Conservation (phyloP, 2,113 vertebrate species). For the Aplodontia rufa region DNA sequence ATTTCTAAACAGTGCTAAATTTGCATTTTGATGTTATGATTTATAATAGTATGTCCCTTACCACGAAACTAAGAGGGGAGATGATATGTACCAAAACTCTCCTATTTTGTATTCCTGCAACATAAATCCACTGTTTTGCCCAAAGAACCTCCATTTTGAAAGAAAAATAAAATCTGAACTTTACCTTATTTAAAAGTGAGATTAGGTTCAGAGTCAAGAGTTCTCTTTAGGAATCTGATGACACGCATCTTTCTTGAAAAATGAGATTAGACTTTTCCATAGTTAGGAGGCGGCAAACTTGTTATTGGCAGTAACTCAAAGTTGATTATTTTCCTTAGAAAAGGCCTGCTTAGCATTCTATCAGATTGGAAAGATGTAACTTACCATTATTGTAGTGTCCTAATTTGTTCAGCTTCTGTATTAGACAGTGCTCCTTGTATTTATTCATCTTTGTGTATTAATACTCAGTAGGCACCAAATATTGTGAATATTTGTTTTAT, state of each 20-base stretch:
- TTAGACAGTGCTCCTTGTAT: neutral
- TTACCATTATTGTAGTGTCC: neutral
- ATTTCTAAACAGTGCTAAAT: slow-evolving; percentile 10
- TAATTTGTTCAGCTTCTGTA: slow-evolving; percentile 7
- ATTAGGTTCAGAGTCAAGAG: neutral
- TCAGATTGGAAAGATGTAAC: neutral
- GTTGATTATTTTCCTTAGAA: neutral
- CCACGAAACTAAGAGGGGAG: slow-evolving; percentile 5
- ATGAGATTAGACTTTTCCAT: slow-evolving; percentile 25
- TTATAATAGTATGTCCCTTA: slow-evolving; percentile 21
- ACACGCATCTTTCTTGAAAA: slow-evolving; percentile 47
- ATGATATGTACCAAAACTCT: neutral
- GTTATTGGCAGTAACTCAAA: neutral
- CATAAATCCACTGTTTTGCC: neutral
- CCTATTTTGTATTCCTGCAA: neutral
- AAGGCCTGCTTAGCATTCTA: neutral
- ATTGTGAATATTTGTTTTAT: slow-evolving; percentile 1
- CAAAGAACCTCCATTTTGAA: slow-evolving; percentile 50
- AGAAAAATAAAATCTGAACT: slow-evolving; percentile 17
- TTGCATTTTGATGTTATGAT: slow-evolving; percentile 36
- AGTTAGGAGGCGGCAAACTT: neutral
- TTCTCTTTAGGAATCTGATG: slow-evolving; percentile 28
- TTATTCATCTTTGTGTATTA: slow-evolving; percentile 37
- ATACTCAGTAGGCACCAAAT: neutral
- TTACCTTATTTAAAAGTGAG: slow-evolving; percentile 24